Evolutionary conservation across 2,888 invertebrate species (phyloP), one percentile per base, ranked within the genome.

Genomic region (Portevinia maculata): DNA sequence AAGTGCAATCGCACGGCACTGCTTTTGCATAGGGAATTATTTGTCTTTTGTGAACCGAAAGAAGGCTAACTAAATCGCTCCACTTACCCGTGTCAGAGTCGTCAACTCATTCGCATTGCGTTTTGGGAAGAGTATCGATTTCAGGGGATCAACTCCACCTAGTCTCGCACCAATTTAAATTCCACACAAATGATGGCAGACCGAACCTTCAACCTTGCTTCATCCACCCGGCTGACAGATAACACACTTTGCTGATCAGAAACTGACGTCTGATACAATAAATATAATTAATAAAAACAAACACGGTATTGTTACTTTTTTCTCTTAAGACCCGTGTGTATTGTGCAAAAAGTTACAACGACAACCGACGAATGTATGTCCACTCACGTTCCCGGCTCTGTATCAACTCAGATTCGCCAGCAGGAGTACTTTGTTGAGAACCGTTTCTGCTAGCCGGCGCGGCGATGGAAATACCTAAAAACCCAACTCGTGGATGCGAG

Each of bases 341-440:
- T 7, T 9, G 11, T 64, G 67, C 65, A 83, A 70, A 78, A 50
- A 69, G 67, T 79, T 50, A n/a, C n/a, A n/a, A n/a, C n/a, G 74
- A 55, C 84, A 57, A 71, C 65, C 71, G 83, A 84, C 84, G 73
- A 84, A 57, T 76, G 79, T 62, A 86, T 84, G 84, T 86, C 85
- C 84, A 85, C 86, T 79, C 85, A 81, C 85, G 74, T 86, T 86
- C 86, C 85, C 87, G 86, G 85, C 86, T 88, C 85, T 85, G 85
- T 62, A 87, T 86, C 85, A 85, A 87, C 87, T 88, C 87, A 85
- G 79, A 85, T 73, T 50, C 57, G 48, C 55, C 73, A 59, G 46
- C 46, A 71, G 32, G 60, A 57, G 53, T 44, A 71, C 46, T 76
- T 41, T 34, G 48, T 17, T 34, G 41, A 70, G 69, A 74, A 41